Evolutionary conservation across 92 coral and sea anemone species (phyloP), one percentile per base, ranked within the genome.

Genomic region (Hydrozoanthus gracilis): DNA sequence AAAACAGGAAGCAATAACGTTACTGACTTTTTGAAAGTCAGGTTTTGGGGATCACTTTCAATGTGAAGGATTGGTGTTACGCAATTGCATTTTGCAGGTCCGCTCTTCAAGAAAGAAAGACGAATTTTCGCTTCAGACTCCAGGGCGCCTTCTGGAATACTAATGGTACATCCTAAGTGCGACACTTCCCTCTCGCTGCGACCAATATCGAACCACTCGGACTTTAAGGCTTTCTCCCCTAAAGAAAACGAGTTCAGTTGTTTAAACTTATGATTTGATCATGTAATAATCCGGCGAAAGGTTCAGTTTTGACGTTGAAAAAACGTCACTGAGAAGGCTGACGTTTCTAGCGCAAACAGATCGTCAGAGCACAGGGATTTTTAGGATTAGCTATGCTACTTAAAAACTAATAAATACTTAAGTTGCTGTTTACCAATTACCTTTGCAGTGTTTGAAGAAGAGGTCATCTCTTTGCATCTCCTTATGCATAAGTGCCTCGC

Each of bases 61-160:
- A 70, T 27, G 44, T 70, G 50, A 70, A 70, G 75, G 44, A 70
- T 70, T 14, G 75, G 75, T 20, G 75, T 39, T 6, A 70, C 75
- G 12, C 75, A 70, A 70, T 20, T 14, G 12, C 50, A 4, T 4
- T 70, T 27, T 3, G 50, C 12, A 39, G 75, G 75, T 2, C 75
- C 75, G 3, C 49, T 70, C 75, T 70, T 70, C 46, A 70, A 70
- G 4, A 70, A 20, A 49, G 47, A 27, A 13, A 70, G 44, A 70
- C 75, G 14, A 4, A 70, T 27, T 39, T 27, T 17, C 44, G 75
- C 75, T 35, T 70, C 14, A 10, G 50, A 3, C 46, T 35, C 50
- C 75, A 70, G 0, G 13, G 75, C 75, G 44, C 46, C 50, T 27
- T 39, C 51, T 35, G 75, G 75, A 5, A 70, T 49, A 7, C 12